These are phyloP conservation scores for Drosophila longiperda DNA, from an alignment of 2,888 invertebrate species.

Conservation along the genomic window DNA sequence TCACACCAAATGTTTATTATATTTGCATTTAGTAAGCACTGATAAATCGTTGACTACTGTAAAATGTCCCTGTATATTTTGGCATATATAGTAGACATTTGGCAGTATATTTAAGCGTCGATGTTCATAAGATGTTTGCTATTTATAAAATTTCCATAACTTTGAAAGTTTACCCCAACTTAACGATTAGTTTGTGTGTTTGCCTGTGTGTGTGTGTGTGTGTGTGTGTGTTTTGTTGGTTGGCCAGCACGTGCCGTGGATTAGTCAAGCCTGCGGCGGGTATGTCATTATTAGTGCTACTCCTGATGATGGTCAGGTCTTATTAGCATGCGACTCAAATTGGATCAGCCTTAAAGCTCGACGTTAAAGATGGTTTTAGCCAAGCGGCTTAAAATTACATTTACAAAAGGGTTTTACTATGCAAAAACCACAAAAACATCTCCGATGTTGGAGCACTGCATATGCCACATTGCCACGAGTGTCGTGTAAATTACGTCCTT, in stretches of 20 bases:
- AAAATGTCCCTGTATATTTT: no score
- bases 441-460: constrained; percentile 6
- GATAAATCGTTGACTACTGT: not conserved
- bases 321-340: constrained; percentile 19
- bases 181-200: constrained; percentile 15
- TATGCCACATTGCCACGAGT: constrained; percentile 3
- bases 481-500: constrained; percentile 1
- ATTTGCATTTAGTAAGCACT: not conserved
- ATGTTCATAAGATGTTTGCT: not conserved
- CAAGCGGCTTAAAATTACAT: constrained; percentile 53
- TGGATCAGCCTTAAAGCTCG: constrained; percentile 19
- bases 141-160: constrained; percentile 54
- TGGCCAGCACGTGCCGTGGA: constrained; percentile 61
- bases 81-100: not conserved
- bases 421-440: constrained; percentile 6
- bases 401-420: constrained; percentile 53
- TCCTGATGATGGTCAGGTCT: constrained; percentile 4
- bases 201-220: constrained; percentile 24
- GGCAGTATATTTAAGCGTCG: constrained; percentile 14
- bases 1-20: not conserved
- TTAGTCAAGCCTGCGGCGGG: constrained; percentile 48
- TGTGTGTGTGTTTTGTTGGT: constrained; percentile 20
- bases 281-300: not conserved
- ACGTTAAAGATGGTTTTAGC: constrained; percentile 20
- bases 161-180: constrained; percentile 21